Evolutionary conservation across 2,888 invertebrate genomes (phyloP), one percentile per base, ranked within the genome.

Genomic region (Melanchra persicariae): DNA sequence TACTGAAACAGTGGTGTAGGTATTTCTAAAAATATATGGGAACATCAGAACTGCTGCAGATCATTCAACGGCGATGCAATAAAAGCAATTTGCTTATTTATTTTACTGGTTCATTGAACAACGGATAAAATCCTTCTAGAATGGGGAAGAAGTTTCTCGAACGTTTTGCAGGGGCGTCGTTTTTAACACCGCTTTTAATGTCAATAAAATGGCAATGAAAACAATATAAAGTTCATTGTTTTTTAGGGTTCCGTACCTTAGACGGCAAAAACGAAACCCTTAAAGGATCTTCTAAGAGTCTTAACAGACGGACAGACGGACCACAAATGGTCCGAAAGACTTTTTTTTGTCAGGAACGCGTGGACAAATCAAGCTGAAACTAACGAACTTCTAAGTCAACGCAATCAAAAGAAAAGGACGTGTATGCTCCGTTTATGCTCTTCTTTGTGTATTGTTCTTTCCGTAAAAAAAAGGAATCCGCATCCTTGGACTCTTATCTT

Each of bases 11-110:
- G 60, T 76, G 75, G 59, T 75, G 84, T 83, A 86, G 87, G 85
- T 86, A 85, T 85, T 85, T 85, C 86, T 83, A 86, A 86, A 85
- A 82, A 86, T 86, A 85, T 83, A 86, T 86, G 78, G 72, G 81
- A 85, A 81, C 74, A 82, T 79, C 71, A 83, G 81, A 74, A 79
- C 70, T 67, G 82, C 71, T 61, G 75, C 70, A 59, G 81, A 82
- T 82, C 77, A 82, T 84, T 84, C 85, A 76, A 61, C 72, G 74
- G 51, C 63, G 63, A 79, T 80, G 75, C 70, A 84, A 84, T 85
- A 84, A 84, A 83, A 83, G 77, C 71, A 84, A 63, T 37, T 45
- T 24, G 74, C 30, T 57, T 75, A 75, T 85, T 83, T 84, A 57
- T 78, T 76, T 60, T 57, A 75, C 74, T 81, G 84, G 74, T 83